phyloP scores from a whole-genome alignment of 2,797 vertebrate species.

The Acipenser oxyrinchus region DNA sequence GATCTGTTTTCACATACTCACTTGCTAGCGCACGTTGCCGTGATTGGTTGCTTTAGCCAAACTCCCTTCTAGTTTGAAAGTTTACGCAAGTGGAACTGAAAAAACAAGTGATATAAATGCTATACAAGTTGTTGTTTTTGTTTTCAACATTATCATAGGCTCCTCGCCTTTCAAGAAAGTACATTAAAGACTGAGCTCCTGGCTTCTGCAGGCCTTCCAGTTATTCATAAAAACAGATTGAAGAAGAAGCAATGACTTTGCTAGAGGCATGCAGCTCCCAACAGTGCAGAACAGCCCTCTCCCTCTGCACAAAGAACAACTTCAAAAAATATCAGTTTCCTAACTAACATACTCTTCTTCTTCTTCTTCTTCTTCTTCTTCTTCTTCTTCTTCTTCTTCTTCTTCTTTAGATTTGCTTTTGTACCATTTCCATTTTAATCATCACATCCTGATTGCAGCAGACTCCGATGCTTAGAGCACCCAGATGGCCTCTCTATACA shows the following conservation, averaged over 20 bases:
- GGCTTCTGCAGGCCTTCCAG: slow-evolving; percentile 27
- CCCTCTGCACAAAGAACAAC: slow-evolving; percentile 46
- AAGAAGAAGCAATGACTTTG: background rate
- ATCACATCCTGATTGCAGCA: background rate
- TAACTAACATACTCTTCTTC: slow-evolving; percentile 7
- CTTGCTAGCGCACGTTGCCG: no score
- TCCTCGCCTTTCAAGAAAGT: no score
- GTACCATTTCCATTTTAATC: background rate
- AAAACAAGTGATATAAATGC: no score
- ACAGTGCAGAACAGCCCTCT: slow-evolving; percentile 35
- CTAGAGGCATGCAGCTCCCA: background rate
- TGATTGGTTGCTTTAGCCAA: no score
- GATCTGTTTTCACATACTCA: no score
- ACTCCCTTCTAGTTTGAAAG: no score
- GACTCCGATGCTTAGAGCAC: no score
- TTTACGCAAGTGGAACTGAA: no score
- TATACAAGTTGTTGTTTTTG: no score
- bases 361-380: slow-evolving; percentile 31
- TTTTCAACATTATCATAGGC: no score
- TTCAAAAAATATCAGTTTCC: slow-evolving; percentile 24
- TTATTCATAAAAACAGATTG: background rate
- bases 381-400: slow-evolving; percentile 25
- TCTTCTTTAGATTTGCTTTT: slow-evolving; percentile 11
- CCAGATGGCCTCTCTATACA: no score
- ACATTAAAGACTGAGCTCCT: background rate